Base-by-base conservation (phyloP, 2,888 invertebrate species). In the Minunthozetes semirufus region DNA sequence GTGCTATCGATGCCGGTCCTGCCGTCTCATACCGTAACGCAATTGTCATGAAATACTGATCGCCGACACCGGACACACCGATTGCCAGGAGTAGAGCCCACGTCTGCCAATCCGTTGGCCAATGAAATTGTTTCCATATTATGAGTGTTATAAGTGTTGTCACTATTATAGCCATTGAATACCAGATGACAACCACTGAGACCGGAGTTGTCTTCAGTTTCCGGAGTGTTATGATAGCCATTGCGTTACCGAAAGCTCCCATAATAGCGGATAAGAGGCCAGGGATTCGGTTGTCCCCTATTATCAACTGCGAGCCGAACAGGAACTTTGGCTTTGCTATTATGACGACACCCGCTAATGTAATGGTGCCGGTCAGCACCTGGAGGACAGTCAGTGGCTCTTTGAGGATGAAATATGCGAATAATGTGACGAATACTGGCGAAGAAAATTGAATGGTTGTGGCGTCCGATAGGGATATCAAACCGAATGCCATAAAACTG, bases 401-500 rank as follows among this genome's bases (percentile, higher is more conserved):
- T 82, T 92, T 92, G 19, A 93, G 85, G 82, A 93, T 92, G 27
- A 81, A 79, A 59, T 82, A 80, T 0, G 82, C 82, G 74, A 82
- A 82, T 80, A 94, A 88, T 68, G 92, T 90, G 50, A 93, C 93
- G 85, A 94, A 93, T 46, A 94, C 93, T 0, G 94, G 94, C 63
- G 92, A 92, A 50, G 93, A 93, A 83, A 94, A 94, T 33, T 93
- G 92, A 77, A 92, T 90, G 1, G 92, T 92, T 9, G 92, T 92
- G 29, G 93, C 93, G 83, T 94, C 93, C 46, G 93, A 93, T 77
- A 94, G 83, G 1, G 93, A 93, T 91, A 94, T 93, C 81, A 92
- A 42, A 33, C 74, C 70, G 42, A 70, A 74, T 0, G 74, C 70
- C 29, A 70, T 61, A 27, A 70, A 74, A 38, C 68, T 70, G 19